Percentiles rank a stretch among this genome's conserved stretches.
phyloP scores from a whole-genome alignment of 1,140 invertebrate species.

The Nomia melanderi region DNA sequence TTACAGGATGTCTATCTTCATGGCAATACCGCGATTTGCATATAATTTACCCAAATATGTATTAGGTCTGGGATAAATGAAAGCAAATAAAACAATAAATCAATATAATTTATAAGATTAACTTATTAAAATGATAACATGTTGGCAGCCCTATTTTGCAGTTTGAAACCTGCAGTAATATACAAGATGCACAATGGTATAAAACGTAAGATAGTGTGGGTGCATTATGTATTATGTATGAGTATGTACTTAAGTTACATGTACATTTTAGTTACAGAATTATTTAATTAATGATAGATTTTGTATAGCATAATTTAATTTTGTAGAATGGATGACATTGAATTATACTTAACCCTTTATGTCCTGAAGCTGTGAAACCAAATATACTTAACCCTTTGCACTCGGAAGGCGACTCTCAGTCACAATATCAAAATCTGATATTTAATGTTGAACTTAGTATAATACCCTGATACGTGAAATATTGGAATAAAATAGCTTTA shows the following conservation, averaged over 20 bases:
- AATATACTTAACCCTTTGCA: no score
- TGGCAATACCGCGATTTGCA: conserved; percentile 88
- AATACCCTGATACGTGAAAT: no score
- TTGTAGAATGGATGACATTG: not conserved
- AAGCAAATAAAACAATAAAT: not conserved
- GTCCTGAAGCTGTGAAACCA: no score
- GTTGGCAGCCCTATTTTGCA: not conserved
- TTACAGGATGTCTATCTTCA: conserved; percentile 87
- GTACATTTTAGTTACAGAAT: not conserved
- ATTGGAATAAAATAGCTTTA: no score
- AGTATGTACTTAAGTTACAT: not conserved
- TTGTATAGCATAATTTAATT: not conserved
- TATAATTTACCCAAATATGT: conserved; percentile 90
- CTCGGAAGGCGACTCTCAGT: no score
- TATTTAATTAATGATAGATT: not conserved
- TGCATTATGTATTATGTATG: not conserved
- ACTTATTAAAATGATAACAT: conserved; percentile 13
- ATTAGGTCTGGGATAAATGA: conserved; percentile 84
- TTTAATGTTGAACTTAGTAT: no score
- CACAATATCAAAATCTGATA: no score
- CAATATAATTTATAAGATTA: conserved; percentile 1
- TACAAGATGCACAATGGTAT: no score
- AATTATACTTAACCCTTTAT: no score
- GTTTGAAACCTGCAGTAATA: not conserved
- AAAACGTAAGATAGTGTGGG: no score